Evolutionary conservation across 2,888 invertebrate genomes (phyloP), one percentile per base, ranked within the genome.

Genomic region (Molanna angustata): DNA sequence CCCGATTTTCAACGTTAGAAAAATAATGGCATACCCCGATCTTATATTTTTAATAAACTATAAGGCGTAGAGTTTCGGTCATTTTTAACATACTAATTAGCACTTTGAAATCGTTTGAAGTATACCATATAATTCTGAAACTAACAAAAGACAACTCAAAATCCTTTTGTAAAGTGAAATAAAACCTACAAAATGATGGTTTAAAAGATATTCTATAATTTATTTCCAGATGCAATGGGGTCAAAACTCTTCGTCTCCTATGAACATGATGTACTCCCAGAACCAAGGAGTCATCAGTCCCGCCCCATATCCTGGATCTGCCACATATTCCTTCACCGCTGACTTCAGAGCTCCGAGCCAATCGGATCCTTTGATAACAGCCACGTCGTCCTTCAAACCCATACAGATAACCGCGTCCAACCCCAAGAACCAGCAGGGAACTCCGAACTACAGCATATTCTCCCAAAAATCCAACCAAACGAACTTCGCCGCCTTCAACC

Each of bases 321-420:
- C 88, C 21, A 89, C 89, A 0, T 90, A 90, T 64, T 89, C 89
- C 39, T 89, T 90, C 69, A 90, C 90, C 2, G 89, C 90, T 0
- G 90, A 90, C 69, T 88, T 90, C 67, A 73, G 90, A 31, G 74
- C 88, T 0, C 84, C 84, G 0, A 74, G 68, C 64, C 80, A 80
- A 62, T 79, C 81, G 6, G 75, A 78, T 16, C 78, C 81, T 0
- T 65, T 80, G 11, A 74, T 81, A 35, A 75, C 79, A 1, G 76
- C 79, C 1, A 68, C 74, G 0, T 76, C 76, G 0, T 75, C 79
- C 7, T 82, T 83, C 64, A 79, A 83, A 63, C 80, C 81, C 0
- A 65, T 82, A 0, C 69, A 79, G 13, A 68, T 80, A 39, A 69
- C 77, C 51, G n/a, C n/a, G n/a, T 73, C 70, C 52, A 55, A 67